A percentile compares a stretch with the other conserved stretches of the same genome.
Evolutionary conservation across 53 echinoderm and acorn worm genomes (phyloP).

Genomic region (Paracentrotus lividus): DNA sequence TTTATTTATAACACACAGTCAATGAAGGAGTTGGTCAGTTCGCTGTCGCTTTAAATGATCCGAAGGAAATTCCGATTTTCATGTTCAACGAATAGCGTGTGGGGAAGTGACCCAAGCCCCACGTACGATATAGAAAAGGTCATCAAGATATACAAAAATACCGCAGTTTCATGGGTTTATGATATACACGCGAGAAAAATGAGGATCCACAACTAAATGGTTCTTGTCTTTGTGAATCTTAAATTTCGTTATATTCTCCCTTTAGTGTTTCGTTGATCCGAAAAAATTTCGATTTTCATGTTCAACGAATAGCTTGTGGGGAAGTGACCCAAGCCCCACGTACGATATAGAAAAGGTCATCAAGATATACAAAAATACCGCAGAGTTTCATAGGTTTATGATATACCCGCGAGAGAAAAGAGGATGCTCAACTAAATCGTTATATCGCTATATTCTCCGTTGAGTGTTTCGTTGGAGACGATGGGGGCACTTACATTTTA

Average conservation of each 20-base stretch:
- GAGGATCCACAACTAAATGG: background rate
- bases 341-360: background rate
- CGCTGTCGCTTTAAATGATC: too few relatives aligned
- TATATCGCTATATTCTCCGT: too few relatives aligned
- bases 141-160: background rate
- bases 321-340: background rate
- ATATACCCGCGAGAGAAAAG: background rate
- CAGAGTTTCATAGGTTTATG: background rate
- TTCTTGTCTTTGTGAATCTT: too few relatives aligned
- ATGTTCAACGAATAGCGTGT: too few relatives aligned
- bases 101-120: background rate
- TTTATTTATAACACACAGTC: too few relatives aligned
- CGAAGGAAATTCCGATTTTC: too few relatives aligned
- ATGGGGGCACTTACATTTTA: background rate
- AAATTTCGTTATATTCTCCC: too few relatives aligned
- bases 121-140: background rate
- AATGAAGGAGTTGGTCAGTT: too few relatives aligned
- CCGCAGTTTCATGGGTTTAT: background rate
- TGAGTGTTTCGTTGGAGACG: background rate
- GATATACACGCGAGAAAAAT: background rate
- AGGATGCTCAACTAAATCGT: background rate
- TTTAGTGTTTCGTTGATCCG: background rate
- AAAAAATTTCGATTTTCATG: too few relatives aligned
- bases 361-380: background rate
- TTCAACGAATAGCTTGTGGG: too few relatives aligned